Evolutionary conservation across 30 jellyfish, hydroid and myxozoan genomes (phyloP).

Genomic region (Mastigias papua): DNA sequence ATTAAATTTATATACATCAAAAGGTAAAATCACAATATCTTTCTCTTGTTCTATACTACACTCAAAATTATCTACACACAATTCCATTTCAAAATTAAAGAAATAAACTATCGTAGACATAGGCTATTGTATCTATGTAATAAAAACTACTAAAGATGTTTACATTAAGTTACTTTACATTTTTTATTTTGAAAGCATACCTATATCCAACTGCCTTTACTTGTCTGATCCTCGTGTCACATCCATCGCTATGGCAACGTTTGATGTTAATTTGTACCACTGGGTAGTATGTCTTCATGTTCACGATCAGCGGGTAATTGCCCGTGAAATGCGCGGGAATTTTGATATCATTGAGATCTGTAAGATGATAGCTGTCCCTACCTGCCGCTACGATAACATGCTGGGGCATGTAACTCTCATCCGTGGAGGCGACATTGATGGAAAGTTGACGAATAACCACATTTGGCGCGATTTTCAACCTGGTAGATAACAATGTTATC

Average conservation of each 20-base stretch:
- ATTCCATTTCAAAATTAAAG: background rate
- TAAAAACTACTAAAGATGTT: background rate
- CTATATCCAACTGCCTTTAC: constrained; percentile 97
- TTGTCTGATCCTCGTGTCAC: constrained; percentile 96
- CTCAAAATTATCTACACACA: background rate
- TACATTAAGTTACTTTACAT: background rate
- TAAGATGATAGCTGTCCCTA: constrained; percentile 67
- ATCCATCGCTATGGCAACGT: constrained; percentile 99
- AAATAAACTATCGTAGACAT: background rate
- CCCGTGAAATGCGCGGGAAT: constrained; percentile 98
- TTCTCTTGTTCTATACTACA: too few relatives aligned
- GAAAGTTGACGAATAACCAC: constrained; percentile 90
- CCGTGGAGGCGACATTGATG: constrained; percentile 86
- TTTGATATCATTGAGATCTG: constrained; percentile 77
- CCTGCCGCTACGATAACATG: constrained; percentile 90
- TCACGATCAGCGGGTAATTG: constrained; percentile 73
- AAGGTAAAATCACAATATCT: too few relatives aligned
- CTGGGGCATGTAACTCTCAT: constrained; percentile 97
- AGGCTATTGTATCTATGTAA: background rate
- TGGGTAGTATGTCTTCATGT: constrained; percentile 76
- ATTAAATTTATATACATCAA: too few relatives aligned
- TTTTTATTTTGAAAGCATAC: constrained; percentile 22
- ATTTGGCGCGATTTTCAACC: constrained; percentile 86
- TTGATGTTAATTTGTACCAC: constrained; percentile 86
- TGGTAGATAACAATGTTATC: too few relatives aligned